Evolutionary conservation across 2,888 invertebrate species (phyloP), one percentile per base, ranked within the genome.

Genomic region (Lycocerus yunnanus): DNA sequence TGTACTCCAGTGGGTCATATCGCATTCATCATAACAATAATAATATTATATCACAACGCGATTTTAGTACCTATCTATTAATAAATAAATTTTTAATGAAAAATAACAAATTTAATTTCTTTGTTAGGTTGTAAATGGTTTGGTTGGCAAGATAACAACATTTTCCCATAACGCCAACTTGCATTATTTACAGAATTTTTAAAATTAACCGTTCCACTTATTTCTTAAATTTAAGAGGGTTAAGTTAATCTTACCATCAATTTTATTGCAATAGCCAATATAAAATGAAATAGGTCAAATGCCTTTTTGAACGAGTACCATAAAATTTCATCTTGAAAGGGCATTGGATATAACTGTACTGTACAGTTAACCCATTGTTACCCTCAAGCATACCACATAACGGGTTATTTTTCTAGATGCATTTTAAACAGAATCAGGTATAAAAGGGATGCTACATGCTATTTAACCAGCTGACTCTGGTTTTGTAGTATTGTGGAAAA

Each of bases 311-410:
- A 43, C 43, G n/a, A 43, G n/a, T n/a, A n/a, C 18, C 20, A 63
- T 18, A 18, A 63, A 63, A 63, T 18, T 63, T 63, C 18, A 63
- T 14, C 61, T 63, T 8, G 16, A 18, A 63, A 63, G 61, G 61
- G 61, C 61, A 20, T 63, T 15, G 61, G n/a, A 18, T 63, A 18
- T 63, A 63, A 63, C 61, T 63, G 61, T 63, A 63, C n/a, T 63
- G 13, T 18, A 63, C 61, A 63, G 15, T 63, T 63, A 63, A 18
- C n/a, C 18, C 43, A 63, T 16, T 63, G 20, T 63, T 63, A 63
- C 61, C 61, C 61, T 63, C 61, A n/a, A 16, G 16, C 61, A 43
- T 43, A 43, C 15, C 16, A 14, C 16, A 63, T 63, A 63, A 63
- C 61, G 61, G 61, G n/a, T 63, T 63, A 18, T 63, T n/a, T 15